These are phyloP conservation scores for Prosapia bicincta DNA, from an alignment of 2,888 invertebrate species.

Conservation along the genomic window DNA sequence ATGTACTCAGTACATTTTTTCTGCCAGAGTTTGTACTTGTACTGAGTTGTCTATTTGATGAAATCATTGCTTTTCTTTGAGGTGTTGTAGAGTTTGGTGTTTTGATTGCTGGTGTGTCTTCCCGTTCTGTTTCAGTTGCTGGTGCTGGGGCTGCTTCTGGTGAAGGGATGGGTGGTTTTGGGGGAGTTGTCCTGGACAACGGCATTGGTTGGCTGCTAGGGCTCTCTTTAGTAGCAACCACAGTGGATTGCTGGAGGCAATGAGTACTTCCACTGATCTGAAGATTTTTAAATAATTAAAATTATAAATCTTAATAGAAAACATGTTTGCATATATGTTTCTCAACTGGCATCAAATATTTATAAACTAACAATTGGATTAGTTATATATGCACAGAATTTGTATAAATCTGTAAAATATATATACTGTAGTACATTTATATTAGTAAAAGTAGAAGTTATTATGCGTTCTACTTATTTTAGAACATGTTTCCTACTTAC, in stretches of 20 bases:
- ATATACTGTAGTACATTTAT: too few species aligned
- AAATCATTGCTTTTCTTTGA: not conserved
- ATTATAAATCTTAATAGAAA: too few species aligned
- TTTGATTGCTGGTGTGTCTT: slow-evolving; percentile 35
- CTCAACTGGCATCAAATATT: too few species aligned
- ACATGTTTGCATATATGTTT: too few species aligned
- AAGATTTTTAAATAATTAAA: too few species aligned
- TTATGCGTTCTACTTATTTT: too few species aligned
- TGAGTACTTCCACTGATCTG: slow-evolving; percentile 26
- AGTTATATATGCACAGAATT: too few species aligned
- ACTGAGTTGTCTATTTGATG: slow-evolving; percentile 38
- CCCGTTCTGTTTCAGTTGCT: slow-evolving; percentile 37
- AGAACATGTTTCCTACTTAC: not conserved
- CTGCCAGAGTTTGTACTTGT: slow-evolving; percentile 49
- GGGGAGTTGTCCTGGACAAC: slow-evolving; percentile 44
- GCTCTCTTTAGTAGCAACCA: slow-evolving; percentile 41
- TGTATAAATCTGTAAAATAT: too few species aligned
- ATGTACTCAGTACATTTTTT: slow-evolving; percentile 43
- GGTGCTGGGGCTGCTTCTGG: slow-evolving; percentile 25
- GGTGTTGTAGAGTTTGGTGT: slow-evolving; percentile 4
- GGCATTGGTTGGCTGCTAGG: slow-evolving; percentile 36
- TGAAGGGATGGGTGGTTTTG: slow-evolving; percentile 27
- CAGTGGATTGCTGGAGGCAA: slow-evolving; percentile 16
- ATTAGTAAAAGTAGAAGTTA: too few species aligned
- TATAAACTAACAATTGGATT: too few species aligned